A percentile compares a stretch with the other conserved stretches of the same genome.
These are phyloP conservation scores for Euleptes europaea DNA, from an alignment of 2,113 vertebrate species.

Conservation along the genomic window DNA sequence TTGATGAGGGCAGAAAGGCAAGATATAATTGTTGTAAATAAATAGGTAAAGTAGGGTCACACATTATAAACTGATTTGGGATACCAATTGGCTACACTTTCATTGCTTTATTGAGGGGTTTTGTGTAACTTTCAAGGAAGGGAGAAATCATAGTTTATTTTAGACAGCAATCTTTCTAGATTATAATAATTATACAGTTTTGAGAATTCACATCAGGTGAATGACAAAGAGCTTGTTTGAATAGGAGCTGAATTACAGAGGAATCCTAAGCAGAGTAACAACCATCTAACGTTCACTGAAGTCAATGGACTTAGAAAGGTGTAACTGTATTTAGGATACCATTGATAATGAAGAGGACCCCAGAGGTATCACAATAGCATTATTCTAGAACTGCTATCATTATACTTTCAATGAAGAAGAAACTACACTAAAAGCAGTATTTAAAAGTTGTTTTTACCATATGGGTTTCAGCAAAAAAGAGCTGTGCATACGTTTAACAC, in stretches of 20 bases:
- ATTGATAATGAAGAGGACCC: not conserved
- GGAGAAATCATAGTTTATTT: not conserved
- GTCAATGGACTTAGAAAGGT: too few species aligned
- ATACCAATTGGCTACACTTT: not conserved
- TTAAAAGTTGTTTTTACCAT: not conserved
- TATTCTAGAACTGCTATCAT: not conserved
- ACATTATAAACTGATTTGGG: not conserved
- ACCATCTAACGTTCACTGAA: too few species aligned
- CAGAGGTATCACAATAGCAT: not conserved
- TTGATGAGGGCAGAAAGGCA: too few species aligned
- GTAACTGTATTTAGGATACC: too few species aligned
- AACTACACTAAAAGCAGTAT: not conserved
- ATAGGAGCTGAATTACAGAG: not conserved
- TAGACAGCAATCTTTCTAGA: not conserved
- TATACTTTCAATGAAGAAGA: not conserved
- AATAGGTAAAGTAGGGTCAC: not conserved
- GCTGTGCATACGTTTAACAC: not conserved
- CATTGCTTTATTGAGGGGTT: not conserved
- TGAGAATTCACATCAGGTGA: not conserved
- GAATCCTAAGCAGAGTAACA: too few species aligned
- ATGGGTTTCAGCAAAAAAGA: conserved; percentile 15
- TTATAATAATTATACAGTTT: not conserved
- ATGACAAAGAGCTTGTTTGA: not conserved
- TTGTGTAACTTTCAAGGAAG: not conserved
- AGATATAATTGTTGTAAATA: too few species aligned